Evolutionary conservation across 2,797 vertebrate genomes (phyloP).

Genomic region (Alauda arvensis): DNA sequence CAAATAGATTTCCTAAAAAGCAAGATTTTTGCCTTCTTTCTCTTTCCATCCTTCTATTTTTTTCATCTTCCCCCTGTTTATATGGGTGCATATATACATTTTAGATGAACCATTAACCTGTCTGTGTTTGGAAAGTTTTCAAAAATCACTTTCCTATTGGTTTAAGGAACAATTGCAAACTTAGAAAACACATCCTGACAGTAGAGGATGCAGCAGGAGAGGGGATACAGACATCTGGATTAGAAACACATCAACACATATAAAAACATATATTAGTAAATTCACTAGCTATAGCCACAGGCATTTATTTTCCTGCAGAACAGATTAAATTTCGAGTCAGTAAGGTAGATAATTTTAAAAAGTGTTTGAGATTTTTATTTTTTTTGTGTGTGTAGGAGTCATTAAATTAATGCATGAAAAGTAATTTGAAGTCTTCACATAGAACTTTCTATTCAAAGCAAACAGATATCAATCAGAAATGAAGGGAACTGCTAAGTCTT

Average conservation of each 20-base stretch:
- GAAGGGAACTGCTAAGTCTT: not conserved
- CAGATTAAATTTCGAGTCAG: not conserved
- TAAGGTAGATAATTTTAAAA: not conserved
- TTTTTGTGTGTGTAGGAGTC: not conserved
- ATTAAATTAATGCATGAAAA: not conserved
- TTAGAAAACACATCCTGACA: not conserved
- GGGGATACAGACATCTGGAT: not conserved
- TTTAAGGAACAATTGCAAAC: not conserved
- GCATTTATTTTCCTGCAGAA: not conserved
- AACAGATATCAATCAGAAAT: not conserved
- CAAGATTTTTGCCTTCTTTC: not conserved
- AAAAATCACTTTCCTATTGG: not conserved
- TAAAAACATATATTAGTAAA: not conserved
- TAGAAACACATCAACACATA: not conserved
- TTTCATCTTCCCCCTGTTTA: accelerated
- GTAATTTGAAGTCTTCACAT: not conserved
- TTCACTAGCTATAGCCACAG: not conserved
- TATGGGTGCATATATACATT: not conserved
- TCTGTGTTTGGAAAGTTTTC: not conserved
- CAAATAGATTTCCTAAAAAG: not conserved
- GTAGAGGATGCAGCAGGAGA: not conserved
- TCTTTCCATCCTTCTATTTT: not conserved
- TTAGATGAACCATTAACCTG: not conserved
- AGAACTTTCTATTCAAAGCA: not conserved
- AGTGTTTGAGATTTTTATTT: not conserved